Evolutionary conservation across 1,140 invertebrate species (phyloP), one percentile per base, ranked within the genome.

Genomic region (Zophobas atratus): DNA sequence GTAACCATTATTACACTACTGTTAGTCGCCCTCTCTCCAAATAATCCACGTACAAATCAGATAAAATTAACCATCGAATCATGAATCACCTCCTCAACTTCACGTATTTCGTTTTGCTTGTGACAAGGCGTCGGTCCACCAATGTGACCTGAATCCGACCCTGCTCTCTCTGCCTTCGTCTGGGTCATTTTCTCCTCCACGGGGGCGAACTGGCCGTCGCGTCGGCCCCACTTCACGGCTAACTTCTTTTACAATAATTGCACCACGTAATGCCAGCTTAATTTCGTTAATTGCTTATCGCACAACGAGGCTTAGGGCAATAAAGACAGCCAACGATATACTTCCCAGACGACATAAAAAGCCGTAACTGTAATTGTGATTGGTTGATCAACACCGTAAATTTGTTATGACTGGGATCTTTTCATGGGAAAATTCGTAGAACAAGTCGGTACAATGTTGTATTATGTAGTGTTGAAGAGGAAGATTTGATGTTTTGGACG

Each of bases 201-300:
- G 39, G 60, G 60, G 60, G 60, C 60, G 60, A 67, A n/a, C 3
- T 67, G 3, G 55, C 34, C 32, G 55, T 20, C 55, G 33, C 55
- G 55, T 57, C 39, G 41, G 1, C 60, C 36, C 60, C 60, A 67
- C 60, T 67, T 63, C 57, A 63, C 57, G 57, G 34, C 36, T 38
- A 63, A 63, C 57, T 63, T 67, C 60, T 67, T 67, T 67, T 20
- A 48, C 60, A 67, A 67, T 67, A 67, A 43, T 67, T 67, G 38
- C 60, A 67, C 39, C 49, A 51, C 49, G 49, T 51, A 51, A 51
- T 51, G 49, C 49, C 49, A 20, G 41, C 20, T 67, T 67, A 1
- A 67, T 67, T 67, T 67, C 60, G 39, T 38, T 63, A 63, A 63
- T 63, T 63, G 57, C 57, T 2, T 63, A 36, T 51, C 49, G 49